Percentiles rank a stretch among this genome's conserved stretches.
Evolutionary conservation across 2,797 vertebrate genomes (phyloP).

Genomic region (Hippopotamyrus pictus): DNA sequence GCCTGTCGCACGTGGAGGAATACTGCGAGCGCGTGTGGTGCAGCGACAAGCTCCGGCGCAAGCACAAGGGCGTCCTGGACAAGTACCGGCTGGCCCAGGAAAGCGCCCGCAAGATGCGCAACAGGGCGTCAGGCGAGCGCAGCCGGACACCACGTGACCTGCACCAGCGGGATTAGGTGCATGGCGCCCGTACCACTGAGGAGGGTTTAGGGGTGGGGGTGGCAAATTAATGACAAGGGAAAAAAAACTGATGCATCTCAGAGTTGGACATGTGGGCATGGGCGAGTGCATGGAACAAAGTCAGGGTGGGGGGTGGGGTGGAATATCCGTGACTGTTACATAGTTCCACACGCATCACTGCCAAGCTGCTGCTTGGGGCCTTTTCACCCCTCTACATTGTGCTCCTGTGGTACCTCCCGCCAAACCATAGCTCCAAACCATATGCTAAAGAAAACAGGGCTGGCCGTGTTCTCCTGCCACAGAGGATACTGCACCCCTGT

Average conservation of each 20-base stretch:
- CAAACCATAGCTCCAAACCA: not conserved
- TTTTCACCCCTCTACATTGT: not conserved
- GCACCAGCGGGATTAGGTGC: conserved; percentile 30
- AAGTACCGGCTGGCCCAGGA: conserved; percentile 77
- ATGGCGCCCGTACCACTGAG: not conserved
- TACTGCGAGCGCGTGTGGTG: conserved; percentile 90
- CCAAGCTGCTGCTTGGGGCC: not conserved
- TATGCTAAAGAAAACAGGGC: not conserved
- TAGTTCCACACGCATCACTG: not conserved
- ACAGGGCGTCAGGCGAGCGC: conserved; percentile 66
- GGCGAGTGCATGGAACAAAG: not conserved
- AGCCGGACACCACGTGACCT: conserved; percentile 76
- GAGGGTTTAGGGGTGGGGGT: not conserved
- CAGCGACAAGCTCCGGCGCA: conserved; percentile 65
- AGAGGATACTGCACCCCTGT: not conserved
- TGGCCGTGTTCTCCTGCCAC: not conserved
- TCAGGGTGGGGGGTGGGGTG: not conserved
- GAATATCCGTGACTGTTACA: not conserved
- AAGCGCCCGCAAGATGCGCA: conserved; percentile 65
- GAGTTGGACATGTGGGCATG: not conserved
- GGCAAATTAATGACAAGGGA: not conserved
- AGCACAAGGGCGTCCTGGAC: conserved; percentile 73
- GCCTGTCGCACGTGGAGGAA: conserved; percentile 74
- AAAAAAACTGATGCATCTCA: not conserved
- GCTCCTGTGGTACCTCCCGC: not conserved